Percentiles rank a stretch among this genome's conserved stretches.
Evolutionary conservation across 1,140 invertebrate species (phyloP).

Genomic region (Cydia pomonella): DNA sequence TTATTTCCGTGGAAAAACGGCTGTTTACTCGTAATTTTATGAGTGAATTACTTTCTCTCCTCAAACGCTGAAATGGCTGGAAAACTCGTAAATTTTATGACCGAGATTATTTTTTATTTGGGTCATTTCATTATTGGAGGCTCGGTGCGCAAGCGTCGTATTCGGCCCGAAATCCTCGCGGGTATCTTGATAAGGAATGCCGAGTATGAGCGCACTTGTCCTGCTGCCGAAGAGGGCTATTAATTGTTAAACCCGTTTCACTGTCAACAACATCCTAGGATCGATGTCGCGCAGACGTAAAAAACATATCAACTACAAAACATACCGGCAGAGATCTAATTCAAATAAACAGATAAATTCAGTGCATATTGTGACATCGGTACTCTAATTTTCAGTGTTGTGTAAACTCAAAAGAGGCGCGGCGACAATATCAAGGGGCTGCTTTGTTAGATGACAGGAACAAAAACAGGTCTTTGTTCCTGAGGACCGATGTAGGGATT

Average conservation of each 20-base stretch:
- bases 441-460: constrained; percentile 42
- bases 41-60: constrained; percentile 72
- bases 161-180: constrained; percentile 28
- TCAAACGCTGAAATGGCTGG: constrained; percentile 69
- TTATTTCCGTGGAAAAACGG: constrained; percentile 75
- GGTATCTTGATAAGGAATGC: constrained; percentile 46
- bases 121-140: constrained; percentile 49
- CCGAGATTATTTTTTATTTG: constrained; percentile 64
- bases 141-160: constrained; percentile 37
- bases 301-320: constrained; percentile 61
- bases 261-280: constrained; percentile 73
- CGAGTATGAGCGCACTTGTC: constrained; percentile 60
- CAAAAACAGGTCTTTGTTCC: constrained; percentile 43
- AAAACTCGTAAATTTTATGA: constrained; percentile 71
- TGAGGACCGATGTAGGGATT: constrained; percentile 56
- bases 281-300: constrained; percentile 57
- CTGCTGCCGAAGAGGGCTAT: constrained; percentile 64
- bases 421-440: constrained; percentile 61
- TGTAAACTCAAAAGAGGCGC: constrained; percentile 75
- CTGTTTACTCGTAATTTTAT: constrained; percentile 77
- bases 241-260: constrained; percentile 77
- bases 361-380: constrained; percentile 66
- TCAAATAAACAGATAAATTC: constrained; percentile 60
- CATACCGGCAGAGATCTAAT: constrained; percentile 64
- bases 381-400: constrained; percentile 77